These are phyloP conservation scores for Columbina picui DNA, from an alignment of 2,113 vertebrate genomes.

Conservation along the genomic window DNA sequence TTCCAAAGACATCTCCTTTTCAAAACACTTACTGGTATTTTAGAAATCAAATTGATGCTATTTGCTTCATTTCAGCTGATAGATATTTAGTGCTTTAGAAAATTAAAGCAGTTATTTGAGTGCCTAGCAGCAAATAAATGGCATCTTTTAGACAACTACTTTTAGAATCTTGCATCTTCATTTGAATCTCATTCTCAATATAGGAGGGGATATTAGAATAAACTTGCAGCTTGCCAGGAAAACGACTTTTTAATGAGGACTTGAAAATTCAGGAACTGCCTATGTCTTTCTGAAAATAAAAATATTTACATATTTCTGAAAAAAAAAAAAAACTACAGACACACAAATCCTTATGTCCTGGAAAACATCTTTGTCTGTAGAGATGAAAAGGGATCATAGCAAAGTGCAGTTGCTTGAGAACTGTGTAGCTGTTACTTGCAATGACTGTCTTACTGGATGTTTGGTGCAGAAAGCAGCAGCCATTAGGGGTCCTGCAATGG, in stretches of 20 bases:
- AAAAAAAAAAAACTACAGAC: not conserved
- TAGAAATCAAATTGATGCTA: not conserved
- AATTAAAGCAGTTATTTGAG: not conserved
- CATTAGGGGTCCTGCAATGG: fast-evolving
- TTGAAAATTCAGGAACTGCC: not conserved
- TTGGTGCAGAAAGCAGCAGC: not conserved
- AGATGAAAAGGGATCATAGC: not conserved
- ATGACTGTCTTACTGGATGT: not conserved
- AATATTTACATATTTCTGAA: not conserved
- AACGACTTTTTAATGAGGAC: not conserved
- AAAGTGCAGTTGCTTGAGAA: not conserved
- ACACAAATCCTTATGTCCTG: not conserved
- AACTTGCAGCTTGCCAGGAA: not conserved
- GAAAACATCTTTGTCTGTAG: not conserved
- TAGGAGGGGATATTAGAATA: not conserved
- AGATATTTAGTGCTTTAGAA: not conserved
- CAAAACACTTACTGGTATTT: not conserved
- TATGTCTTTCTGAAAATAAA: not conserved
- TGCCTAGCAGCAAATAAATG: not conserved
- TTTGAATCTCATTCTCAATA: not conserved
- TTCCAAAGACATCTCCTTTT: not conserved
- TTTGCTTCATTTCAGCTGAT: not conserved
- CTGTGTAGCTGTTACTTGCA: not conserved
- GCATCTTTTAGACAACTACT: not conserved
- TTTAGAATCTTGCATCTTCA: not conserved